Base-by-base conservation (phyloP, 2,113 vertebrate species). In the Sinosuthora webbiana region DNA sequence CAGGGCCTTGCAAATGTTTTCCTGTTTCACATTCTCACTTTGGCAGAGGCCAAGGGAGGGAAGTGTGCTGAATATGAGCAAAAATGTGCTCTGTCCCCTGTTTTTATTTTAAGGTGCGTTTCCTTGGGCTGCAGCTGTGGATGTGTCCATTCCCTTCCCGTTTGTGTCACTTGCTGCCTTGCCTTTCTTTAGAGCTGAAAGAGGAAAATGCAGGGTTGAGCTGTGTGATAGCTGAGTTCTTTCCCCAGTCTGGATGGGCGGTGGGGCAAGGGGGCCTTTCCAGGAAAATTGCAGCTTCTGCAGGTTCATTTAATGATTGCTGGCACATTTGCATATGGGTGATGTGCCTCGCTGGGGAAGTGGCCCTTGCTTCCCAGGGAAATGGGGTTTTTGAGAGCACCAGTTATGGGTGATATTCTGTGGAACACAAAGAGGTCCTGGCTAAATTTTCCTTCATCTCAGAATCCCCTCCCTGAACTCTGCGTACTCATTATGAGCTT, bases 381-480 rank as follows among this genome's bases (percentile, higher is more conserved):
- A 53, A 52, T 49, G n/a, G 7, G 2, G 14, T 2, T 2, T 63
- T 49, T 23, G 50, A 53, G 41, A 64, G 57, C 44, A 23, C 27
- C 33, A 47, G 0, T 74, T 42, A 6, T 70, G 42, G 35, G 35
- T 50, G 56, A 62, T 64, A 87, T 31, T 87, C 75, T 30, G 12
- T 53, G 70, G 83, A 90, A 50, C n/a, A n/a, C 42, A 60, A 71
- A 65, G 33, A 42, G 85, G 65, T 70, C 52, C 68, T 96, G 87
- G 62, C 65, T 94, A 73, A 87, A 89, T 96, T 97, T 93, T 70
- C 77, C 68, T 92, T 87, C 56, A 13, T 63, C 82, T 93, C 78
- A 93, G 81, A 85, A 86, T 84, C 65, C 37, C 87, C 74, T 37
- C 84, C 15, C 39, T 83, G 86, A 91, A 80, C 83, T 87, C 67